phyloP scores from a whole-genome alignment of 2,888 invertebrate species.

The Drosophila mettleri region DNA sequence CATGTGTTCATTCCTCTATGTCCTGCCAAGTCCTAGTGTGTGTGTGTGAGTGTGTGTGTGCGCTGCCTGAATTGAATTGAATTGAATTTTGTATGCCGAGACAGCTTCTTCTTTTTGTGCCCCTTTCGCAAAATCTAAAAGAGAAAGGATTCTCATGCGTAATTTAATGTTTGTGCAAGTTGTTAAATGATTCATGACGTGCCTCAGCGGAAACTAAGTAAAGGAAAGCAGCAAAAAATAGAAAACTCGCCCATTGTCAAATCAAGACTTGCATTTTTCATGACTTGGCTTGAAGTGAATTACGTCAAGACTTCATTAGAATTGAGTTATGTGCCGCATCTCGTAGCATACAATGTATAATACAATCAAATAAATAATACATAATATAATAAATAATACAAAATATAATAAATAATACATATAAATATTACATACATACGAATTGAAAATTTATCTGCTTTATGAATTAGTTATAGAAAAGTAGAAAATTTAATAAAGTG shows the following conservation, averaged over 20 bases:
- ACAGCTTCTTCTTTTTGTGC: conserved; percentile 9
- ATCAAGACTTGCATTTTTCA: conserved; percentile 17
- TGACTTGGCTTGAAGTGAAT: background rate
- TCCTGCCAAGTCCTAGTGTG: conserved; percentile 15
- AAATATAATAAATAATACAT: too few relatives aligned
- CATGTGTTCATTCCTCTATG: conserved; percentile 60
- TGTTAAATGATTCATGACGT: conserved; percentile 69
- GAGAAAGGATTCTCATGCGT: conserved; percentile 61
- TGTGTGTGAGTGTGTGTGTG: conserved; percentile 11
- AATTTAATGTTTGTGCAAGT: conserved; percentile 69
- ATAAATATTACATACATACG: too few relatives aligned
- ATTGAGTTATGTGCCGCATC: background rate
- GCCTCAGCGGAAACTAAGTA: conserved; percentile 6
- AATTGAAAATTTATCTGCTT: too few relatives aligned
- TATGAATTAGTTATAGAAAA: too few relatives aligned
- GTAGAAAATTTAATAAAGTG: too few relatives aligned
- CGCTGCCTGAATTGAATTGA: conserved; percentile 53
- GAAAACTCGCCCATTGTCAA: conserved; percentile 17
- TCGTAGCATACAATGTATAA: too few relatives aligned
- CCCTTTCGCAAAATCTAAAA: conserved; percentile 15
- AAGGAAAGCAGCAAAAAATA: background rate
- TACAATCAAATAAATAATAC: too few relatives aligned
- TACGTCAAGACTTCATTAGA: background rate
- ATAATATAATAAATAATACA: too few relatives aligned
- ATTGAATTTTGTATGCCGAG: conserved; percentile 55